Evolutionary conservation across 2,888 invertebrate species (phyloP).

Genomic region (Parnassius apollo): DNA sequence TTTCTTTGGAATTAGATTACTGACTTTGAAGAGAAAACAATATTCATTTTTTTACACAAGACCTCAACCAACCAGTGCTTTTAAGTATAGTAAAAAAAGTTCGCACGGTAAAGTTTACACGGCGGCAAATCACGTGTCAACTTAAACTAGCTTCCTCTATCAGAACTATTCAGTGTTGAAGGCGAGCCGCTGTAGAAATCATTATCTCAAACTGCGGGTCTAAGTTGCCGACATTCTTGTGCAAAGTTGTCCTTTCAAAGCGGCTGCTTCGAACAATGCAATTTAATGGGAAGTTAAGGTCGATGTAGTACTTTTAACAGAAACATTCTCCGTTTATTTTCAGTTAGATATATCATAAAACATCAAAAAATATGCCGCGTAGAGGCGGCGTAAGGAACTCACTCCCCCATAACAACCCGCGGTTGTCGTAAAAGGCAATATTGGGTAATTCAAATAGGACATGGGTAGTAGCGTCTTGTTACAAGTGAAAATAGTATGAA

Average conservation of each 20-base stretch:
- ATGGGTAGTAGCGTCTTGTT: no score
- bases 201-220: slow-evolving; percentile 16
- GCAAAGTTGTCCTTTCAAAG: slow-evolving; percentile 24
- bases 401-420: no score
- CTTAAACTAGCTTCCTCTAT: slow-evolving; percentile 8
- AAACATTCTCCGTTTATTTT: background rate
- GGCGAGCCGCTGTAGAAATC: slow-evolving; percentile 22
- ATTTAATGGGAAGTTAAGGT: slow-evolving; percentile 8
- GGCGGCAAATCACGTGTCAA: slow-evolving; percentile 8
- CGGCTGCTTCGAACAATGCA: slow-evolving; percentile 11
- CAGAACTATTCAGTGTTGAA: slow-evolving; percentile 14
- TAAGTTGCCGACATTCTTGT: slow-evolving; percentile 16
- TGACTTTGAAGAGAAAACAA: no score
- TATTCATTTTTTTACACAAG: background rate
- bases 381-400: no score
- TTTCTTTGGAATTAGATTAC: no score
- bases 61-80: background rate
- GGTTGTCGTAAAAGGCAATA: no score
- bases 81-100: no score
- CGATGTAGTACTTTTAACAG: background rate
- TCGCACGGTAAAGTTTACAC: background rate
- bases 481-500: no score
- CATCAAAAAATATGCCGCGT: no score
- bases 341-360: no score
- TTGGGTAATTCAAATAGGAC: no score